These are phyloP conservation scores for Psophia crepitans DNA, from an alignment of 2,113 vertebrate species.

Conservation along the genomic window DNA sequence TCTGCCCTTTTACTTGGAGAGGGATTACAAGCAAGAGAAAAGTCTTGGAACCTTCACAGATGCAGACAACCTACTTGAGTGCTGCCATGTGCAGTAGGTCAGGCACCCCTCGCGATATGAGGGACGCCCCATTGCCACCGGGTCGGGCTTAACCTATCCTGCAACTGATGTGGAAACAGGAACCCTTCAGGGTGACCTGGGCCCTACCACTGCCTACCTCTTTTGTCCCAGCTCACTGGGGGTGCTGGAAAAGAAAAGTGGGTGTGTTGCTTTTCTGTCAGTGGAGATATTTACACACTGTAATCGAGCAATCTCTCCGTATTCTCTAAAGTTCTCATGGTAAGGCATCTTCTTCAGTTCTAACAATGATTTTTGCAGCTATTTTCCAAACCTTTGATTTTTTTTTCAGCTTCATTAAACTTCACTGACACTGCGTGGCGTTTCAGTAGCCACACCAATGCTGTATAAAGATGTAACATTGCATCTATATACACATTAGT, in stretches of 20 bases:
- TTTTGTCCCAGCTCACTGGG: background rate
- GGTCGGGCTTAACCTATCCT: background rate
- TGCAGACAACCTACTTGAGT: background rate
- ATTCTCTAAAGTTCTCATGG: background rate
- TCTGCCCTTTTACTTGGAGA: slow-evolving; percentile 55
- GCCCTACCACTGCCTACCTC: background rate
- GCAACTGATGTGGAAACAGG: slow-evolving; percentile 2
- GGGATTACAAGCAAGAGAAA: slow-evolving; percentile 38
- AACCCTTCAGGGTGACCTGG: background rate
- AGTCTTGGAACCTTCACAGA: slow-evolving; percentile 48
- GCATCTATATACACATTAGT: background rate
- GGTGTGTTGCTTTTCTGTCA: background rate
- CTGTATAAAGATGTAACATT: background rate
- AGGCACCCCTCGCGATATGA: slow-evolving; percentile 3
- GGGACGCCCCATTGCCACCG: background rate
- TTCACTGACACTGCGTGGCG: background rate
- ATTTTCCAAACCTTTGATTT: background rate
- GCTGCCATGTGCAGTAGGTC: background rate
- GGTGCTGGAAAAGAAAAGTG: background rate
- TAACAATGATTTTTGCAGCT: background rate
- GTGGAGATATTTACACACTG: background rate
- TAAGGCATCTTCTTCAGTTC: background rate
- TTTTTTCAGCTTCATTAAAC: background rate
- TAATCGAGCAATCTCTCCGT: background rate
- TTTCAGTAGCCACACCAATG: background rate